These are phyloP conservation scores for Periphyllus acericola DNA, from an alignment of 2,888 invertebrate species.

Conservation along the genomic window DNA sequence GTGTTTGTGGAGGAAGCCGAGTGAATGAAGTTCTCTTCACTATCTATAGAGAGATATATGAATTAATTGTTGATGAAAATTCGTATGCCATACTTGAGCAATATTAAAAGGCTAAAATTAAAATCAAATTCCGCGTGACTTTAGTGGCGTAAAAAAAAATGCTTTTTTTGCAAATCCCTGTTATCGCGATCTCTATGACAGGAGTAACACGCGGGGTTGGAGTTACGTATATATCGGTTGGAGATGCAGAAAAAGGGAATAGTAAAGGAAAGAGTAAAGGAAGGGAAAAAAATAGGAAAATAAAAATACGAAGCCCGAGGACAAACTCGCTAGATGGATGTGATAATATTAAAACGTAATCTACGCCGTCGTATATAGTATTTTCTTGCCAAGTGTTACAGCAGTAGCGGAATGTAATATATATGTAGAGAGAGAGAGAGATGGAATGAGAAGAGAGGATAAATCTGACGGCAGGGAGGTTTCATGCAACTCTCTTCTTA, in stretches of 20 bases:
- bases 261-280: background rate
- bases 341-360: slow-evolving; percentile 59
- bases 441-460: background rate
- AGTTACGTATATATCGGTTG: background rate
- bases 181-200: background rate
- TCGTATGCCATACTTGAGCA: too few species aligned
- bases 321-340: slow-evolving; percentile 44
- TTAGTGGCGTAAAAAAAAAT: background rate
- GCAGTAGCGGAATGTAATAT: background rate
- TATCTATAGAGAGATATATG: too few species aligned
- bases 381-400: slow-evolving; percentile 46
- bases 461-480: slow-evolving; percentile 21
- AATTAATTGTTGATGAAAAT: too few species aligned
- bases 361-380: slow-evolving; percentile 23
- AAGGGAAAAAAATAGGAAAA: background rate
- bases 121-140: slow-evolving; percentile 19
- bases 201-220: background rate
- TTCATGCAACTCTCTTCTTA: background rate
- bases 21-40: too few species aligned
- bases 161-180: background rate
- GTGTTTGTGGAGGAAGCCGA: too few species aligned
- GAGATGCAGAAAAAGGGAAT: background rate
- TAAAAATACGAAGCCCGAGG: slow-evolving; percentile 15
- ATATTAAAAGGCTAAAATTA: slow-evolving; percentile 6
- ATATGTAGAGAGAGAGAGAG: background rate